Percentiles rank a stretch among this genome's conserved stretches.
These are phyloP conservation scores for Fundulus diaphanus DNA, from an alignment of 2,797 vertebrate genomes.

Conservation along the genomic window DNA sequence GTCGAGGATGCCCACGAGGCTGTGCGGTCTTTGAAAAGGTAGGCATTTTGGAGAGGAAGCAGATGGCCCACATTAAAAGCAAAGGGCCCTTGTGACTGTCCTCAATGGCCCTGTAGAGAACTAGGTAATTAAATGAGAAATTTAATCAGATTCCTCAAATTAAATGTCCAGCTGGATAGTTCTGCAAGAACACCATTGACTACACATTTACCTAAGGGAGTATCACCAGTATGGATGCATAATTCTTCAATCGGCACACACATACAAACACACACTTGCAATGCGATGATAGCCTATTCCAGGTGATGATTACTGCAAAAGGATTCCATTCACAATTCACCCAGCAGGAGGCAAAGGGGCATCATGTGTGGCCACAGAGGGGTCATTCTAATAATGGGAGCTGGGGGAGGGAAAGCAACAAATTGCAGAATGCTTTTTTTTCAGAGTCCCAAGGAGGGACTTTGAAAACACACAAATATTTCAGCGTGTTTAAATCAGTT, in stretches of 20 bases:
- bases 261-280: slow-evolving; percentile 56
- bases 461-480: slow-evolving; percentile 11
- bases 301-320: slow-evolving; percentile 83
- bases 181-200: slow-evolving; percentile 81
- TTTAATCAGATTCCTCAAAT: slow-evolving; percentile 89
- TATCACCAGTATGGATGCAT: slow-evolving; percentile 68
- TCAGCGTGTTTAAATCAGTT: slow-evolving; percentile 17
- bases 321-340: slow-evolving; percentile 82
- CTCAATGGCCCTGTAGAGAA: slow-evolving; percentile 85
- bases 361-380: slow-evolving; percentile 70
- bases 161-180: slow-evolving; percentile 87
- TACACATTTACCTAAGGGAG: slow-evolving; percentile 76
- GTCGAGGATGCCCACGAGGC: slow-evolving; percentile 66
- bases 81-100: slow-evolving; percentile 84
- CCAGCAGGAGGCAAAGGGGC: slow-evolving; percentile 80
- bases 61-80: slow-evolving; percentile 86
- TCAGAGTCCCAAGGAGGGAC: neutral
- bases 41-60: slow-evolving; percentile 81
- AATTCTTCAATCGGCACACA: slow-evolving; percentile 75
- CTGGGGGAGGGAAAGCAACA: slow-evolving; percentile 66
- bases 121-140: slow-evolving; percentile 87
- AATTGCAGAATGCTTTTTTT: slow-evolving; percentile 32
- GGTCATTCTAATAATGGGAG: slow-evolving; percentile 75
- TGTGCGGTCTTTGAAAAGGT: slow-evolving; percentile 73
- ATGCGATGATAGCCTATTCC: slow-evolving; percentile 63